Percentiles rank a stretch among this genome's conserved stretches.
Evolutionary conservation across 1,140 invertebrate genomes (phyloP).

Genomic region (Drosophila nasuta): DNA sequence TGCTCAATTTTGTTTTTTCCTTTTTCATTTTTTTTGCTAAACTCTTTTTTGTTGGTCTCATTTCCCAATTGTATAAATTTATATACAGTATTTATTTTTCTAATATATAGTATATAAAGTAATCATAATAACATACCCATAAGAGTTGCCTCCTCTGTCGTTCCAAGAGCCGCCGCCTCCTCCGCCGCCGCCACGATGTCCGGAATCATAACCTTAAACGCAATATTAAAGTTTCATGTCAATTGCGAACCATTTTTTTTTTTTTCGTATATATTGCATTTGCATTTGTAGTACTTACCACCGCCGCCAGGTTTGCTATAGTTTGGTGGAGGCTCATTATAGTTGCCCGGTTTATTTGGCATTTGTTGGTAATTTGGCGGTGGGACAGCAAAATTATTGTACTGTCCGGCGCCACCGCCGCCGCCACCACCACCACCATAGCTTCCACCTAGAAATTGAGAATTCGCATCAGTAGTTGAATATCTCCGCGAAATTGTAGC

Average conservation of each 20-base stretch:
- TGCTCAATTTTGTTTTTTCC: not conserved
- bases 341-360: constrained; percentile 77
- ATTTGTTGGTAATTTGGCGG: constrained; percentile 82
- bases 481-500: not conserved
- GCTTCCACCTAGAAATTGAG: constrained; percentile 58
- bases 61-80: constrained; percentile 23
- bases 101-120: constrained; percentile 49
- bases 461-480: constrained; percentile 2
- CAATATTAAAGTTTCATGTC: constrained; percentile 28
- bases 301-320: constrained; percentile 71
- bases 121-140: constrained; percentile 86
- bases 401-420: constrained; percentile 73
- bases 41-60: constrained; percentile 9
- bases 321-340: constrained; percentile 81
- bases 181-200: constrained; percentile 83
- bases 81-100: constrained; percentile 19
- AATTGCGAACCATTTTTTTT: constrained; percentile 10
- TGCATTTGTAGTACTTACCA: constrained; percentile 52
- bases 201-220: constrained; percentile 83
- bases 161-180: constrained; percentile 78
- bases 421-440: constrained; percentile 68
- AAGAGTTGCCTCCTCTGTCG: constrained; percentile 84
- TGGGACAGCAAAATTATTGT: constrained; percentile 82
- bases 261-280: too few relatives aligned
- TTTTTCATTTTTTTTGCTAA: not conserved